These are phyloP conservation scores for Rallus crepitans DNA, from an alignment of 2,797 vertebrate species.

Conservation along the genomic window DNA sequence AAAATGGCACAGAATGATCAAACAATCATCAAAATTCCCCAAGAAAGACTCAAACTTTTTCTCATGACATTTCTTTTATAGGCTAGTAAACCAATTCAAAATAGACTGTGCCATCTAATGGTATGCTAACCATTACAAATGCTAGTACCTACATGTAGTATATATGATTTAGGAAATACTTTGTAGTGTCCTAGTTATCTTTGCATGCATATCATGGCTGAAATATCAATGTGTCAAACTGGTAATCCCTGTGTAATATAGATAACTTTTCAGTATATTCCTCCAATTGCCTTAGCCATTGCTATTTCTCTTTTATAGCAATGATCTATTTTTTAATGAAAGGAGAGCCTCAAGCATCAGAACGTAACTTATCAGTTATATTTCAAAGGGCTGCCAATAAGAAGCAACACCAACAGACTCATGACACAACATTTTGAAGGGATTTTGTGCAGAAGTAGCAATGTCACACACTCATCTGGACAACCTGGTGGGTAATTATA, in stretches of 20 bases:
- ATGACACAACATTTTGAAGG: background rate
- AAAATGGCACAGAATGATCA: background rate
- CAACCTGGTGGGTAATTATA: background rate
- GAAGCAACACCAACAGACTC: background rate
- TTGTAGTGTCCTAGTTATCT: background rate
- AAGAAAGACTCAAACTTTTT: background rate
- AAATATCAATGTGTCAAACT: background rate
- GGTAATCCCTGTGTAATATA: background rate
- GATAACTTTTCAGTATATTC: background rate
- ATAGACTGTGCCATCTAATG: background rate
- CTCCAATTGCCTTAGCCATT: background rate
- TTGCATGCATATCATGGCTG: background rate
- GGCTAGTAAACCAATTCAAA: background rate
- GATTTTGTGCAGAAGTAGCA: background rate
- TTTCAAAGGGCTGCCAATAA: background rate
- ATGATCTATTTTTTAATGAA: background rate
- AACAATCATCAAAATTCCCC: background rate
- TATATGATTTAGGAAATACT: background rate
- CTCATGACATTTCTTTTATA: background rate
- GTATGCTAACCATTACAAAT: background rate
- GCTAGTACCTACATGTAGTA: background rate
- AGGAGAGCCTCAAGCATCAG: background rate
- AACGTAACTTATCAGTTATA: background rate
- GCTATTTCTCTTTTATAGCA: background rate
- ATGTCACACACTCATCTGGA: background rate